Evolutionary conservation across 35 echinoderm and acorn worm species (phyloP).

Genomic region (Ptychodera flava): DNA sequence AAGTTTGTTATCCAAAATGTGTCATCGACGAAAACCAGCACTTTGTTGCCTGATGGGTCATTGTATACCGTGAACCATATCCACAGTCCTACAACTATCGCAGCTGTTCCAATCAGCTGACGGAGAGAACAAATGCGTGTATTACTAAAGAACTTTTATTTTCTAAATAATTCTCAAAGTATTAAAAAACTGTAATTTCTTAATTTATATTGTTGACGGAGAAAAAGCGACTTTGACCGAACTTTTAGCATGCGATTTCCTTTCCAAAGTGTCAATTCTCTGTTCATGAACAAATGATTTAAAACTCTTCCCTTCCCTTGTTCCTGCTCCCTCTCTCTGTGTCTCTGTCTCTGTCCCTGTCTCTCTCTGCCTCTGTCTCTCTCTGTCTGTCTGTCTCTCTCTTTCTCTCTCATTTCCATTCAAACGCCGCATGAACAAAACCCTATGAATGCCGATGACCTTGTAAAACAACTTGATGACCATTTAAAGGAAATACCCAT

Average conservation of each 20-base stretch:
- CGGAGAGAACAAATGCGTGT: not conserved
- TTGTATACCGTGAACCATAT: not conserved
- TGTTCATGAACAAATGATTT: not conserved
- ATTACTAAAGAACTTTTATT: no score
- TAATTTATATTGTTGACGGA: no score
- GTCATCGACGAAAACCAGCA: not conserved
- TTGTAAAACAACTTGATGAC: not conserved
- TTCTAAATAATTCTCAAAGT: no score
- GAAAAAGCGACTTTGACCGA: no score
- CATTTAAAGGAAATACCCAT: not conserved
- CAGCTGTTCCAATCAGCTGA: not conserved
- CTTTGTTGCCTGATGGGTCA: not conserved
- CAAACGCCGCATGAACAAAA: not conserved
- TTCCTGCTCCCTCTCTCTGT: not conserved
- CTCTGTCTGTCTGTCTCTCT: not conserved
- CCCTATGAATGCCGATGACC: not conserved
- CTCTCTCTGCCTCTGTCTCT: not conserved
- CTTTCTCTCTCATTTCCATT: not conserved
- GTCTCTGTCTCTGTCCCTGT: not conserved
- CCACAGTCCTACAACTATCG: not conserved
- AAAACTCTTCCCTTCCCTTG: not conserved
- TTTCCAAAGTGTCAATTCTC: not conserved
- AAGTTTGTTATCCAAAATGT: not conserved
- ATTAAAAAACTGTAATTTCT: no score
- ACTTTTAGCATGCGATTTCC: not conserved